phyloP scores from a whole-genome alignment of 2,888 invertebrate species.

The Dasysyrphus tricinctus region DNA sequence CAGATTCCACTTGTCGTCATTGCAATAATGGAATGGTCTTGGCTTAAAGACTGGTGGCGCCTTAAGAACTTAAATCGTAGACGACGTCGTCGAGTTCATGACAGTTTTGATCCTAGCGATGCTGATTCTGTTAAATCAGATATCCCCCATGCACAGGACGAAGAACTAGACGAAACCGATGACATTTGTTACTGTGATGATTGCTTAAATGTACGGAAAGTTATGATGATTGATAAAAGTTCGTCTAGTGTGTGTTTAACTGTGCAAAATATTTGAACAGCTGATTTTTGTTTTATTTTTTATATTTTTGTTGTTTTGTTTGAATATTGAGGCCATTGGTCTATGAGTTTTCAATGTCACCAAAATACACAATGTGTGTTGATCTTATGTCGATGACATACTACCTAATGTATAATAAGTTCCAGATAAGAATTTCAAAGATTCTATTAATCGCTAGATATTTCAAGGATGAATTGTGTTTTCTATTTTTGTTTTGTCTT shows the following conservation, averaged over 20 bases:
- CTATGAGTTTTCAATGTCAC: conserved; percentile 57
- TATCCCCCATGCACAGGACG: conserved; percentile 61
- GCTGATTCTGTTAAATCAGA: conserved; percentile 80
- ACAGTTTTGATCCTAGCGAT: conserved; percentile 88
- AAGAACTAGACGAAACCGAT: conserved; percentile 84
- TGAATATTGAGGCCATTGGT: conserved; percentile 9
- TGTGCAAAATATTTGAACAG: conserved; percentile 22
- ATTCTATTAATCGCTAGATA: conserved; percentile 9
- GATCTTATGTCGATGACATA: neutral
- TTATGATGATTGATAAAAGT: neutral
- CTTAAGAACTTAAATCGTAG: conserved; percentile 87
- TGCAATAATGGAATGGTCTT: conserved; percentile 89
- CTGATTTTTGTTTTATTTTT: conserved; percentile 37
- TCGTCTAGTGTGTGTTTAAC: neutral
- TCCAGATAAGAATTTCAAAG: neutral
- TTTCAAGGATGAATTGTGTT: neutral
- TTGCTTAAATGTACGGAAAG: conserved; percentile 84
- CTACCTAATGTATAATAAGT: too few species aligned
- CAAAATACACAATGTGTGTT: conserved; percentile 10
- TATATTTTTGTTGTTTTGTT: conserved; percentile 3
- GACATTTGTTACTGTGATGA: conserved; percentile 91
- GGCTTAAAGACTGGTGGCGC: conserved; percentile 92
- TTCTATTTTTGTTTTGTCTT: conserved; percentile 4
- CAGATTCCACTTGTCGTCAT: conserved; percentile 50
- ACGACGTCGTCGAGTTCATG: conserved; percentile 79